Percentiles rank a stretch among this genome's conserved stretches.
phyloP scores from a whole-genome alignment of 2,113 vertebrate genomes.

The Dromaius novaehollandiae region DNA sequence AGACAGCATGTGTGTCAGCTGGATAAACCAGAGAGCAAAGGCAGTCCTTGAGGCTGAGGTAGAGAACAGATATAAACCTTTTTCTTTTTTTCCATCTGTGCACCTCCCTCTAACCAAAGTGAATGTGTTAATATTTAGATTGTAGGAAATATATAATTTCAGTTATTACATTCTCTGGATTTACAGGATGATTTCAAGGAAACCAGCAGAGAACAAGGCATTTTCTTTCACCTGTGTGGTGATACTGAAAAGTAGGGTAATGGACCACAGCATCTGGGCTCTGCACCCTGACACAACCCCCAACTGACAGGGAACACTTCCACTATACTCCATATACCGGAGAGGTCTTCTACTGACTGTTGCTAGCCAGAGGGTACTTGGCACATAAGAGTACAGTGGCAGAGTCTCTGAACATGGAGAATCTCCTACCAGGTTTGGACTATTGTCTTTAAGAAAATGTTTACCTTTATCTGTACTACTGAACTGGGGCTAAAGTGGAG shows the following conservation, averaged over 20 bases:
- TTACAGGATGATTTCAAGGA: too few species aligned
- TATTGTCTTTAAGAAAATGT: not conserved
- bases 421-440: not conserved
- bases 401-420: not conserved
- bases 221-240: too few species aligned
- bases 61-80: not conserved
- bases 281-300: not conserved
- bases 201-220: too few species aligned
- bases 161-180: too few species aligned
- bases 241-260: not conserved
- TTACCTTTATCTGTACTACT: not conserved
- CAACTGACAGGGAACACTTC: not conserved
- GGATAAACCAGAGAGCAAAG: not conserved
- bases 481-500: not conserved
- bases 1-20: not conserved
- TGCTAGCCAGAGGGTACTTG: not conserved
- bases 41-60: not conserved
- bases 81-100: not conserved
- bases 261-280: not conserved
- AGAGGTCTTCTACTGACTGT: not conserved
- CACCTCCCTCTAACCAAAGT: not conserved
- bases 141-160: not conserved
- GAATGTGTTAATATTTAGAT: not conserved
- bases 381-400: too few species aligned
- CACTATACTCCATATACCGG: not conserved